These are phyloP conservation scores for Lycia hirtaria DNA, from an alignment of 2,888 invertebrate species.

Conservation along the genomic window DNA sequence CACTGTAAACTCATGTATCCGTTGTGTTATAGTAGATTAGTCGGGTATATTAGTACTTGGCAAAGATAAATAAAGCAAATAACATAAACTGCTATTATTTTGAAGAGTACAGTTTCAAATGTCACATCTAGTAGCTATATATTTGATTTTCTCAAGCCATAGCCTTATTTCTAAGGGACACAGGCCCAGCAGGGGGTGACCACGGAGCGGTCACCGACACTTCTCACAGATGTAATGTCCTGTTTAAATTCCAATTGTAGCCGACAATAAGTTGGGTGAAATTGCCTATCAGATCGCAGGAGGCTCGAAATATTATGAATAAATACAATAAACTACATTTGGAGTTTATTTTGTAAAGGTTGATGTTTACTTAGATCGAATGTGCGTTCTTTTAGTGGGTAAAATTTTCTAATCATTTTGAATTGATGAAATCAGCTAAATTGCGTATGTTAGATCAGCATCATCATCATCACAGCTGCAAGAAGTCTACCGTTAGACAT, in stretches of 20 bases:
- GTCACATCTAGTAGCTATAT: not conserved
- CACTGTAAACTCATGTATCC: too few relatives aligned
- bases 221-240: constrained; percentile 33
- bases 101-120: not conserved
- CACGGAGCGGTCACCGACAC: constrained; percentile 33
- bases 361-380: too few relatives aligned
- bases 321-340: not conserved
- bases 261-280: constrained; percentile 26
- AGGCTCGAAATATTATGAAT: constrained; percentile 16
- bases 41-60: too few relatives aligned
- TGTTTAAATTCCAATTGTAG: constrained; percentile 36
- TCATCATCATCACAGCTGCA: too few relatives aligned
- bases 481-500: too few relatives aligned
- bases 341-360: not conserved
- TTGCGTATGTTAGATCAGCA: too few relatives aligned
- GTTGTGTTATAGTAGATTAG: too few relatives aligned
- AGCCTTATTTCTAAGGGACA: constrained; percentile 15
- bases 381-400: too few relatives aligned
- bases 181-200: constrained; percentile 38
- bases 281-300: constrained; percentile 22
- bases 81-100: too few relatives aligned
- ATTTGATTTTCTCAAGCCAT: not conserved
- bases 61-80: too few relatives aligned
- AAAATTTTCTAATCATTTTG: too few relatives aligned
- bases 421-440: too few relatives aligned